Evolutionary conservation across 2,797 vertebrate genomes (phyloP), one percentile per base, ranked within the genome.

Genomic region (Danio tinwini): DNA sequence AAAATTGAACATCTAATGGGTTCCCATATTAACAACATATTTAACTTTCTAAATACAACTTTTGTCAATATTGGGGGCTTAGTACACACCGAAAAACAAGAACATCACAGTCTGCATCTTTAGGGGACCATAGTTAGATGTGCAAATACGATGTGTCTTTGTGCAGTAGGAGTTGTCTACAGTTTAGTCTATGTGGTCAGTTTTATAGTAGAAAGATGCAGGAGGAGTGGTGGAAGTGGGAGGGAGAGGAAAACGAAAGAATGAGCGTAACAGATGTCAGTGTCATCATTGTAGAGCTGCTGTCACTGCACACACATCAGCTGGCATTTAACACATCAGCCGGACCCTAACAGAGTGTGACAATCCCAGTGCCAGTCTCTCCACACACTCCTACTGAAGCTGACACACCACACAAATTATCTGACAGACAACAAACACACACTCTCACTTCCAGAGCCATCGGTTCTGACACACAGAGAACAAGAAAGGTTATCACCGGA

Each of bases 251-350:
- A 77, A 80, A 82, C 68, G 73, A 82, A 76, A 53, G 37, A 72
- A 71, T 74, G 80, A 63, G 65, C 19, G 55, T 73, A 65, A 81
- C 61, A 67, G 81, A 78, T 68, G 73, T 76, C 61, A 67, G 72
- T 83, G 83, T 80, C 39, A 76, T 61, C 63, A 65, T 81, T 89
- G 84, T 55, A 11, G 42, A 59, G 69, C 79, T 81, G 77, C 74
- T 76, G 62, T 65, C 73, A 63, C 73, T 82, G 74, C 61, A 65
- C 83, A 76, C 85, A 88, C 82, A 81, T 87, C 82, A 74, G 67
- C 80, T 83, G 86, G 86, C 85, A 86, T 62, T 82, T 86, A 85
- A 86, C 86, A 83, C 78, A 67, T 61, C 82, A 82, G 50, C 40
- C 73, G 12, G 83, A 83, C 78, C 78, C 29, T 82, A 82, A 84